Percentiles rank a stretch among this genome's conserved stretches.
These are phyloP conservation scores for Dissostichus mawsoni DNA, from an alignment of 2,113 vertebrate species.

Conservation along the genomic window DNA sequence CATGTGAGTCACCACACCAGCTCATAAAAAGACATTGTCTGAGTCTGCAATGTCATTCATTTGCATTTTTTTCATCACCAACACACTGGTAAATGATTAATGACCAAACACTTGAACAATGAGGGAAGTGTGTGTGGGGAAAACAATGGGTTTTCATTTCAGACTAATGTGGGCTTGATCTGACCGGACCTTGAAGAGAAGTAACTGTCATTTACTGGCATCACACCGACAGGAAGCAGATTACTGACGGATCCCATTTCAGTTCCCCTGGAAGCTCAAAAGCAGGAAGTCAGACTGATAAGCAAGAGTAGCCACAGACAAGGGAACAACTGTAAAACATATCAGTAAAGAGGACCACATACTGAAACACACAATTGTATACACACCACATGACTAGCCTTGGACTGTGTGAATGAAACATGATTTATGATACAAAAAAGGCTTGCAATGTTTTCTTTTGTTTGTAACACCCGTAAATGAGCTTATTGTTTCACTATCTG, in stretches of 20 bases:
- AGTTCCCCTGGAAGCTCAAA: slow-evolving; percentile 54
- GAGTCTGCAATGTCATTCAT: neutral
- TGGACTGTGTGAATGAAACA: slow-evolving; percentile 5
- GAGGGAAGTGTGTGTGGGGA: slow-evolving; percentile 1
- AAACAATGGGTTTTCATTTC: neutral
- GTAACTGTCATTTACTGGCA: slow-evolving; percentile 43
- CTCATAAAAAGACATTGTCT: slow-evolving; percentile 12
- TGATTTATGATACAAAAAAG: slow-evolving; percentile 52
- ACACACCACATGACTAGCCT: neutral
- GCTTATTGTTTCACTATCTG: slow-evolving; percentile 59
- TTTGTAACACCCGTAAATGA: slow-evolving; percentile 25
- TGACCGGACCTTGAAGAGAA: slow-evolving; percentile 16
- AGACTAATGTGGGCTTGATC: slow-evolving; percentile 6
- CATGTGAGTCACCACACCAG: slow-evolving; percentile 17
- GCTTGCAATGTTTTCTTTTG: slow-evolving; percentile 44
- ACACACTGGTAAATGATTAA: slow-evolving; percentile 7
- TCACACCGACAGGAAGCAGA: slow-evolving; percentile 66
- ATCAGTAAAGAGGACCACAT: slow-evolving; percentile 10
- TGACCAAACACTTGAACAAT: slow-evolving; percentile 14
- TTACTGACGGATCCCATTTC: slow-evolving; percentile 49
- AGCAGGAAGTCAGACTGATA: slow-evolving; percentile 70
- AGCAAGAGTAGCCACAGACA: slow-evolving; percentile 47
- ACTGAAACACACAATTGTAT: slow-evolving; percentile 5
- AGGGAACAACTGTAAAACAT: slow-evolving; percentile 32
- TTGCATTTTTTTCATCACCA: slow-evolving; percentile 8